Percentiles rank a stretch among this genome's conserved stretches.
phyloP scores from a whole-genome alignment of 2,797 vertebrate species.

The Malurus splendens region DNA sequence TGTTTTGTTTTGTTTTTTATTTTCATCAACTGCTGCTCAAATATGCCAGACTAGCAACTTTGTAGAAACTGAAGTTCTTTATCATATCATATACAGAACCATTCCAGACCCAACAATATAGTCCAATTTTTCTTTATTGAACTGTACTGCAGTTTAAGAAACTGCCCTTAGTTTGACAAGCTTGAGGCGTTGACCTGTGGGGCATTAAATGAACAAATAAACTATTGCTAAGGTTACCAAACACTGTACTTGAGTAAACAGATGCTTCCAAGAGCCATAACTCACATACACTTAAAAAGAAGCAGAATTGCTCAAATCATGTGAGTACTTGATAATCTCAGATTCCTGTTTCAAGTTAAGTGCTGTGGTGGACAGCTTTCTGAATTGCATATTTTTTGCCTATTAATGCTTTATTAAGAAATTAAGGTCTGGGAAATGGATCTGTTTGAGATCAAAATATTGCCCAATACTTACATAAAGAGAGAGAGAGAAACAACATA shows the following conservation, averaged over 20 bases:
- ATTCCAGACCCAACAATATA: neutral
- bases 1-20: slow-evolving; percentile 6
- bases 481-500: neutral
- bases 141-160: neutral
- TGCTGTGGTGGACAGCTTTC: slow-evolving; percentile 8
- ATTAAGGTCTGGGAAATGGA: neutral
- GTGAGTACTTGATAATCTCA: slow-evolving; percentile 38
- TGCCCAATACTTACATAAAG: neutral
- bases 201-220: slow-evolving; percentile 20
- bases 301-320: slow-evolving; percentile 29
- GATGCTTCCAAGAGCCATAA: slow-evolving; percentile 11
- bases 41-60: neutral
- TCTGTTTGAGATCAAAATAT: slow-evolving; percentile 22
- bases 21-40: neutral
- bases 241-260: slow-evolving; percentile 35
- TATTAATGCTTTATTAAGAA: slow-evolving; percentile 24
- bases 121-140: neutral
- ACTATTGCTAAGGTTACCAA: slow-evolving; percentile 56
- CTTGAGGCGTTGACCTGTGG: neutral
- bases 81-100: neutral
- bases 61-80: neutral
- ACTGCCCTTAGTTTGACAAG: neutral
- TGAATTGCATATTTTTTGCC: neutral
- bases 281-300: neutral
- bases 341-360: slow-evolving; percentile 30